Evolutionary conservation across 2,797 vertebrate genomes (phyloP), one percentile per base, ranked within the genome.

Genomic region (Sorex maritimensis): DNA sequence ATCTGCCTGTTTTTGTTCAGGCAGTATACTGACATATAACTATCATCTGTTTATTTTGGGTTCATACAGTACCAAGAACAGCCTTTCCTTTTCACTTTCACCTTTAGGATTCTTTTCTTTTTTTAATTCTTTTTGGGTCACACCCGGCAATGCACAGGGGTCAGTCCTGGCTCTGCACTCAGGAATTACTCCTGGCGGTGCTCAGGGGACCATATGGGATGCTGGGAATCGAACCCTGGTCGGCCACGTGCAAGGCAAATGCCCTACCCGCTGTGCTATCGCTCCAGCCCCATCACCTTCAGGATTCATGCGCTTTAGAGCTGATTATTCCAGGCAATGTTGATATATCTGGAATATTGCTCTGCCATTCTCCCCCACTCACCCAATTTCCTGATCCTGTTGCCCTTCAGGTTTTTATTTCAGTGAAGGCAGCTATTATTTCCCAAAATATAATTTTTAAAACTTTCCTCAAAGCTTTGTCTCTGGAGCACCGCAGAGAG

Each of bases 341-440:
- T 11, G 1, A 1, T 6, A 49, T 55, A 21, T 30, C 83, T 41
- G 11, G 68, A 28, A 30, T 26, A 80, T 69, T 23, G 55, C 82
- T 55, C 68, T 17, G 49, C 30, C 74, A 24, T 19, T 7, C 23
- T n/a, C 61, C 71, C n/a, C 65, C 44, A 38, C 24, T 73, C 49
- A 46, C 75, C 75, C 68, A 71, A 19, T 73, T 71, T 91, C 83
- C 94, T 72, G 28, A 71, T 67, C 23, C 79, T 73, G 17, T 65
- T 68, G 65, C 28, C 41, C 52, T 86, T 72, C 65, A 55, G 68
- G 85, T 55, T 79, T 55, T 80, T 44, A 81, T n/a, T 17, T 86
- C 82, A 95, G 92, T 86, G 92, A 92, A 91, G 74, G 65, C 81
- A 94, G 68, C 65, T 78, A 15, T 81, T 74, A n/a, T 15, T 17